Evolutionary conservation across 2,113 vertebrate species (phyloP).

Genomic region (Aspidoscelis tigris): DNA sequence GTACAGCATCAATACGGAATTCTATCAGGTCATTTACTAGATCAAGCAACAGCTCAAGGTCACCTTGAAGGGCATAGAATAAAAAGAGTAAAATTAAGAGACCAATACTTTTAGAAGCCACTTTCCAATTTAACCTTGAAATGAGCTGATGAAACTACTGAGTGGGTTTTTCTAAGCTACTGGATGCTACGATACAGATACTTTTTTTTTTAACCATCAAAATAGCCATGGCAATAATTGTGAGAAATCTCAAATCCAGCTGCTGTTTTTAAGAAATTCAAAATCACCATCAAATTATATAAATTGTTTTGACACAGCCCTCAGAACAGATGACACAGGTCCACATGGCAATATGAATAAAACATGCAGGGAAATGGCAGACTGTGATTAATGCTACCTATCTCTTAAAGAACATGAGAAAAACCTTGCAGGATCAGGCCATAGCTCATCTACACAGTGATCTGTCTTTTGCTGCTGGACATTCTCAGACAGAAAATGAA

Average conservation of each 20-base stretch:
- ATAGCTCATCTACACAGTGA: no score
- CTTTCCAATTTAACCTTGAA: not conserved
- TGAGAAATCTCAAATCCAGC: not conserved
- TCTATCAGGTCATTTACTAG: slow-evolving; percentile 86
- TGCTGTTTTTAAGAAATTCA: not conserved
- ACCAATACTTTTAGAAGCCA: not conserved
- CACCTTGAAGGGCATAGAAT: slow-evolving; percentile 68
- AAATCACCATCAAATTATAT: no score
- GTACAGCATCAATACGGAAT: slow-evolving; percentile 86
- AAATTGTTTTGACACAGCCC: not conserved
- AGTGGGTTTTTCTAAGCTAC: no score
- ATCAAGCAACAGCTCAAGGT: slow-evolving; percentile 87
- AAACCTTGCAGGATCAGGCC: no score
- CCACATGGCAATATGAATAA: not conserved
- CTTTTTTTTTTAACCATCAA: not conserved
- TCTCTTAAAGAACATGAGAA: no score
- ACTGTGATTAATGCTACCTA: not conserved
- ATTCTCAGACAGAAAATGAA: no score
- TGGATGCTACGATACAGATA: not conserved
- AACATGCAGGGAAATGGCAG: not conserved
- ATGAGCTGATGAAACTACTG: not conserved
- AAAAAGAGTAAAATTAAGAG: not conserved
- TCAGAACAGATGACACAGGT: not conserved
- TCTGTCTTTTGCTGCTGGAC: no score
- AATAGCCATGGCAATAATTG: not conserved